Evolutionary conservation across 2,888 invertebrate genomes (phyloP).

Genomic region (Dione juno): DNA sequence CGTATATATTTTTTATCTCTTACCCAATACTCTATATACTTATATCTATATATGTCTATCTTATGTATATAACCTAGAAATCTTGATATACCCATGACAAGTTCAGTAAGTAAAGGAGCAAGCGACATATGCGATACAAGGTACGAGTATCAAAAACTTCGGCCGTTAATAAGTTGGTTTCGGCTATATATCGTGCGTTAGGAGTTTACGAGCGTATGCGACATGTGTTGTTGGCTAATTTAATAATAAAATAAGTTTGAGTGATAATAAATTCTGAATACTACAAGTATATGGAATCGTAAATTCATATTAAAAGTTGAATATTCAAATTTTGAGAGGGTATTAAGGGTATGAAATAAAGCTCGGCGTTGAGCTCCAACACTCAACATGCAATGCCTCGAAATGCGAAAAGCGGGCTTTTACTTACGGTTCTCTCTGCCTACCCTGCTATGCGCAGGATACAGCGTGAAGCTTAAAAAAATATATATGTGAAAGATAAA

Average conservation of each 20-base stretch:
- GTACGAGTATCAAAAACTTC: constrained; percentile 51
- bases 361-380: too few relatives aligned
- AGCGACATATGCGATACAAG: constrained; percentile 43
- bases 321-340: too few relatives aligned
- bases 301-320: not conserved
- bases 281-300: not conserved
- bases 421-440: too few relatives aligned
- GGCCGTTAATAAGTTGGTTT: constrained; percentile 49
- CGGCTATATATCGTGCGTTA: constrained; percentile 43
- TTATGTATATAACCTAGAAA: not conserved
- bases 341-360: too few relatives aligned
- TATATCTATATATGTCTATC: not conserved
- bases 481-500: too few relatives aligned
- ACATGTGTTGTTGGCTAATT: constrained; percentile 28
- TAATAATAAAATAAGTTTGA: constrained; percentile 27
- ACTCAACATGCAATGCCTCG: too few relatives aligned
- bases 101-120: constrained; percentile 33
- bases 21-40: too few relatives aligned
- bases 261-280: not conserved
- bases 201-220: constrained; percentile 35
- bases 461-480: too few relatives aligned
- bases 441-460: too few relatives aligned
- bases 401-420: too few relatives aligned
- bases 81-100: constrained; percentile 17
- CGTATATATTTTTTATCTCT: too few relatives aligned